Conservation (phyloP, 64 coral and sea anemone species). For the Stichodactyla helianthus region DNA sequence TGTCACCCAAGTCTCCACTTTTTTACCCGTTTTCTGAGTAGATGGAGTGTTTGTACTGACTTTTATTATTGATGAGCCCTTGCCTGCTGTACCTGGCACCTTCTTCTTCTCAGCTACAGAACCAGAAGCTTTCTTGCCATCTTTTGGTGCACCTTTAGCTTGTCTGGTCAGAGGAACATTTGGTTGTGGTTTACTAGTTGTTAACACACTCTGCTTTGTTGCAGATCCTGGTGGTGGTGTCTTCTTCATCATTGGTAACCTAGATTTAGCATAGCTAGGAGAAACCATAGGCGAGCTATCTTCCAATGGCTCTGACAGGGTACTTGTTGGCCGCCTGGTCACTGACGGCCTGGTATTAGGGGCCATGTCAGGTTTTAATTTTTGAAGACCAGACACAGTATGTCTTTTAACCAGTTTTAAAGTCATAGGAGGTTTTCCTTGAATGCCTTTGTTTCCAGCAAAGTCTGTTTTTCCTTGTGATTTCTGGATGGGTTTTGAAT, state of each 20-base stretch:
- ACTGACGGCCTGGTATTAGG: slow-evolving; percentile 1
- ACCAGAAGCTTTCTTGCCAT: not conserved
- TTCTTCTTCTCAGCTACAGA: not conserved
- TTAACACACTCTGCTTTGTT: not conserved
- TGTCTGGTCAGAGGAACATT: not conserved
- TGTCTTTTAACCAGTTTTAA: slow-evolving; percentile 7
- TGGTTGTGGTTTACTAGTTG: not conserved
- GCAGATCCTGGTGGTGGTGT: not conserved
- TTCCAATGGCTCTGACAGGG: not conserved
- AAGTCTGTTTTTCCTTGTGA: not conserved
- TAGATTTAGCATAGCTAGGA: slow-evolving; percentile 15
- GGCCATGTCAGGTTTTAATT: not conserved
- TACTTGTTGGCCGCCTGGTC: slow-evolving; percentile 15
- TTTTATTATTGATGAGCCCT: not conserved
- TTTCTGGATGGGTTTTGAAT: not conserved
- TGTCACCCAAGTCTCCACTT: not conserved
- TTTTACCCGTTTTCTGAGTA: not conserved
- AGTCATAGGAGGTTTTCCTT: not conserved
- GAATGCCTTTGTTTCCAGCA: not conserved
- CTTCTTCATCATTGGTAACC: not conserved
- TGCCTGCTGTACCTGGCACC: not conserved
- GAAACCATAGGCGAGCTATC: not conserved
- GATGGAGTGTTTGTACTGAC: not conserved
- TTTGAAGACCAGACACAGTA: slow-evolving; percentile 16
- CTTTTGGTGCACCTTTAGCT: not conserved